Evolutionary conservation across 2,113 vertebrate genomes (phyloP).

Genomic region (Galemys pyrenaicus): DNA sequence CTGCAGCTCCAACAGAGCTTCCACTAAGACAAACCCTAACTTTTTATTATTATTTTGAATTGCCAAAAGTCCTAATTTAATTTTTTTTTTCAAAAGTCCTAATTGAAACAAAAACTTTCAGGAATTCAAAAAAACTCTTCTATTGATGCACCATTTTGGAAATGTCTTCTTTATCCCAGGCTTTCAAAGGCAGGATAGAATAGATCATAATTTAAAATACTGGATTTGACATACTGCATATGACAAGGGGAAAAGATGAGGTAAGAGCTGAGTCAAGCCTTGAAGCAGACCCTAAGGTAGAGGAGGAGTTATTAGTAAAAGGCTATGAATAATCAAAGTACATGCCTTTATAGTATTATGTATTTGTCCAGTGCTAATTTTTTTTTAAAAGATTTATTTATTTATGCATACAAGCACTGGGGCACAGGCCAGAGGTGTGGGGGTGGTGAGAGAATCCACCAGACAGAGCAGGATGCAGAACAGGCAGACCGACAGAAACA

Average conservation of each 20-base stretch:
- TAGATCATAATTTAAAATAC: neutral
- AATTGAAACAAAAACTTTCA: too few relatives aligned
- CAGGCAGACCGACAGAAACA: too few relatives aligned
- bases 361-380: neutral
- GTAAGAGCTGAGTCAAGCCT: neutral
- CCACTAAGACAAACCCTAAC: neutral
- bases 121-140: neutral
- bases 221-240: neutral
- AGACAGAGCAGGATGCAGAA: too few relatives aligned
- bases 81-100: too few relatives aligned
- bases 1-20: neutral
- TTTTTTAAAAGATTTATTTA: neutral
- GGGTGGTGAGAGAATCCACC: too few relatives aligned
- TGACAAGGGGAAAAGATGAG: neutral
- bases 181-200: neutral
- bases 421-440: too few relatives aligned
- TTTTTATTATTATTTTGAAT: conserved; percentile 11
- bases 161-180: neutral
- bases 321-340: neutral
- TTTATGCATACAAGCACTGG: too few relatives aligned
- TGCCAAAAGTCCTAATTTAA: conserved; percentile 17
- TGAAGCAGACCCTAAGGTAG: neutral
- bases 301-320: neutral
- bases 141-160: neutral
- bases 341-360: neutral